phyloP scores from a whole-genome alignment of 2,113 vertebrate genomes.

The Syngnathoides biaculeatus region DNA sequence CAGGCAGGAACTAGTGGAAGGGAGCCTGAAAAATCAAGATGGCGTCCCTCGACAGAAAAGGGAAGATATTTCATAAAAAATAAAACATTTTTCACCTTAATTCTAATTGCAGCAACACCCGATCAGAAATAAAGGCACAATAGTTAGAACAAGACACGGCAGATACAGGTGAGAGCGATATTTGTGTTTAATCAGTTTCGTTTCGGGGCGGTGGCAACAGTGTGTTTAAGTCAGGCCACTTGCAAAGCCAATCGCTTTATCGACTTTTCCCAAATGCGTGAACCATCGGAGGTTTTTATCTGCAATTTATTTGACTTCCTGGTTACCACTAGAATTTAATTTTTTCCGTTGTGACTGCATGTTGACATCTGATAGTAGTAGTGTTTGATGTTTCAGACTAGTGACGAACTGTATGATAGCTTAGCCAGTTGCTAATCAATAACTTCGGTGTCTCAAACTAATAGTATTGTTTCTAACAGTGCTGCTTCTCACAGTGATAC shows the following conservation, averaged over 20 bases:
- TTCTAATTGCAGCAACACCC: conserved; percentile 16
- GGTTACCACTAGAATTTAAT: not conserved
- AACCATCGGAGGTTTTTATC: not conserved
- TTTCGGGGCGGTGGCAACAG: conserved; percentile 68
- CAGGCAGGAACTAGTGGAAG: conserved; percentile 65
- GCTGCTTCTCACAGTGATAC: not conserved
- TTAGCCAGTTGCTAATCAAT: conserved; percentile 43
- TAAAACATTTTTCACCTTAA: conserved; percentile 51
- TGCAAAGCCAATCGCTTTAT: conserved; percentile 18
- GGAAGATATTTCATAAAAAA: conserved; percentile 67
- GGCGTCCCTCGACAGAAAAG: conserved; percentile 75
- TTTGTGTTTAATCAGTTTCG: conserved; percentile 10
- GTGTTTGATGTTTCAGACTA: not conserved
- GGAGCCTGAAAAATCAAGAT: conserved; percentile 73
- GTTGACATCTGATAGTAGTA: not conserved
- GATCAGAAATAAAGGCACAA: conserved; percentile 33
- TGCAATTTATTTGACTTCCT: not conserved
- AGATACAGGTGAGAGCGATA: conserved; percentile 60
- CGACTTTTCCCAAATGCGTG: not conserved
- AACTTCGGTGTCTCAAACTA: not conserved
- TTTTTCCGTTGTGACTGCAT: not conserved
- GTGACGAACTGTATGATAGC: conserved; percentile 5
- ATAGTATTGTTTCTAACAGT: not conserved
- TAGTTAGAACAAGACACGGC: conserved; percentile 50
- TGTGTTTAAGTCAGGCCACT: conserved; percentile 49